Conservation (phyloP, 2,797 vertebrate genomes). For the Anabas testudineus region DNA sequence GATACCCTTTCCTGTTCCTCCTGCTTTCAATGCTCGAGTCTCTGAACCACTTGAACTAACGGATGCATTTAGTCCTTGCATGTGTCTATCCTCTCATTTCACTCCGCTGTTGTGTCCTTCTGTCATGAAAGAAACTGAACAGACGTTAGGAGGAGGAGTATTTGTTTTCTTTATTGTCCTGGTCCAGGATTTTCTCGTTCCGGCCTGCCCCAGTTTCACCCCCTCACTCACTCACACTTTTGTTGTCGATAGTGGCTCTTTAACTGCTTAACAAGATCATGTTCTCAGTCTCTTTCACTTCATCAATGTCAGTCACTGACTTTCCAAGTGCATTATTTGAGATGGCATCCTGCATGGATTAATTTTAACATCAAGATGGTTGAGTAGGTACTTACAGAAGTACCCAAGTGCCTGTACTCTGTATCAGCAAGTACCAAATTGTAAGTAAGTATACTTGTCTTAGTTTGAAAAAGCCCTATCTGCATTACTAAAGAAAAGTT, state of each 20-base stretch:
- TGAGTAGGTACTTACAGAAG: too few relatives aligned
- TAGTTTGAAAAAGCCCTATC: too few relatives aligned
- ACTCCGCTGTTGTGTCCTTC: background rate
- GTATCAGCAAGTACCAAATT: too few relatives aligned
- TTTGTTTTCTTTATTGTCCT: constrained; percentile 12
- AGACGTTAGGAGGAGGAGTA: background rate
- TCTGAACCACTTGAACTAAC: constrained; percentile 41
- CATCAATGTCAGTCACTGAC: constrained; percentile 3
- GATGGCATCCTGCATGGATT: background rate
- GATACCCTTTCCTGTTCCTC: constrained; percentile 22
- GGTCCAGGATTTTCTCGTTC: constrained; percentile 14
- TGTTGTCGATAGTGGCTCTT: constrained; percentile 23
- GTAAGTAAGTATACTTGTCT: too few relatives aligned
- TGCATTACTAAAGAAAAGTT: too few relatives aligned
- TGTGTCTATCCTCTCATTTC: constrained; percentile 11
- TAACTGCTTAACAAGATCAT: constrained; percentile 12
- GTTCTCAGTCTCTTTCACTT: constrained; percentile 6
- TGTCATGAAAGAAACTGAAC: constrained; percentile 7
- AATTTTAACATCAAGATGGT: constrained; percentile 2
- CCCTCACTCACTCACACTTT: constrained; percentile 27
- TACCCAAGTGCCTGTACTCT: too few relatives aligned
- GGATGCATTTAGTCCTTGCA: constrained; percentile 16
- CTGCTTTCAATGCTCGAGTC: constrained; percentile 24
- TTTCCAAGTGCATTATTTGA: background rate
- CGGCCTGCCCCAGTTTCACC: constrained; percentile 4